Evolutionary conservation across 2,113 vertebrate genomes (phyloP), one percentile per base, ranked within the genome.

Genomic region (Malurus melanocephalus): DNA sequence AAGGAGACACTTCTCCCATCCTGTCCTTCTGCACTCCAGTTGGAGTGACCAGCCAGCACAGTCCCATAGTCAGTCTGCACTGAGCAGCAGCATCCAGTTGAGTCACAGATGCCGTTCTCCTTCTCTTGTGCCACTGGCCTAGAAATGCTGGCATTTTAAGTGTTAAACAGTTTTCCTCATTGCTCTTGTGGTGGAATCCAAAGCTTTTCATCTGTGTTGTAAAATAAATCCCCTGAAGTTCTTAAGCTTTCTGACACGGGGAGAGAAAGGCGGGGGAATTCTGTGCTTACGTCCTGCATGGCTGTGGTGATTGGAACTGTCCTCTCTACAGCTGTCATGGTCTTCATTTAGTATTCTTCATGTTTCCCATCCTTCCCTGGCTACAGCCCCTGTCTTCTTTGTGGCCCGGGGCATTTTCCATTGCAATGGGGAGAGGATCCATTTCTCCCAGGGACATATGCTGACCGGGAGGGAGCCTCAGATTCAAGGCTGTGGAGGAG

Each of bases 1-100:
- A 85, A 93, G 87, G 80, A 92, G 71, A 67, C 38, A 10, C 28
- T 88, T 93, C 61, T 91, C 76, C 55, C 85, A 81, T 93, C 48
- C 48, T n/a, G 2, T 55, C 42, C 13, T 43, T 62, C 30, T 59
- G 59, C 35, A 62, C 55, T 89, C 49, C 23, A n/a, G 17, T 53
- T 80, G 38, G 32, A 68, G 42, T 69, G 71, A 76, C 53, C 80
- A 75, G n/a, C 32, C 3, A 2, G 33, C 60, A 28, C 0, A 0
- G 40, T 49, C 71, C 28, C n/a, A 9, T 1, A 5, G 43, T 67
- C 69, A 62, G 42, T 21, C 74, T 61, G 40, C 38, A 28, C 42
- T 35, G 27, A 87, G 33, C 24, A 88, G 64, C 72, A 87, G 42
- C 49, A 56, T 66, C n/a, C 53, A 43, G 27, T 67, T 68, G 51